Base-by-base conservation (phyloP, 2,888 invertebrate species). In the Tipula unca region DNA sequence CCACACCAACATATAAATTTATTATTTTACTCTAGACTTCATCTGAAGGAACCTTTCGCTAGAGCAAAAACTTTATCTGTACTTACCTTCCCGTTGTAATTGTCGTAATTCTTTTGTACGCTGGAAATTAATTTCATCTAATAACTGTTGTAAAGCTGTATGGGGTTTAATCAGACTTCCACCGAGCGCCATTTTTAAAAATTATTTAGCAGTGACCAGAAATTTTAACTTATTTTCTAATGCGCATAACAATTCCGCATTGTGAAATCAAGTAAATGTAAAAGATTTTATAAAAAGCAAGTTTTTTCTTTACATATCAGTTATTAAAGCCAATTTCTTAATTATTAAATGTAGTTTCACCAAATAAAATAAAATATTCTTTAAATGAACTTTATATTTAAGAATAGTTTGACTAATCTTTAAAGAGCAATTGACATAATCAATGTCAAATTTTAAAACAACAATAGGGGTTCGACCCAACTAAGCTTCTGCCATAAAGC, bases 61-160 rank as follows among this genome's bases (percentile, higher is more conserved):
- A n/a, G 13, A 39, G 2, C 10, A 39, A 39, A 39, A 39, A 39
- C 2, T n/a, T n/a, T 48, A 2, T n/a, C 0, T 69, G 25, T 86
- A 88, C 90, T 89, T 90, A 96, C 97, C 97, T 92, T 97, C 97
- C 91, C 96, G 96, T 89, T 96, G 92, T 88, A 96, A 91, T 90
- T 97, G 97, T 85, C 97, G 92, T 94, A 97, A 96, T 91, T 97
- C 97, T 91, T 97, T 97, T 85, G 96, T 96, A 87, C 97, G 93
- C 90, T 97, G 97, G 89, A 97, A 97, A 91, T 96, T 97, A 87
- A 97, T 97, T 91, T 97, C 97, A 89, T 97, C 97, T 86, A 97
- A 92, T 86, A 97, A 92, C 89, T 96, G 97, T 89, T 97, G 97
- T 88, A 97, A 91, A 90, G 95, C 94, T 36, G 96, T 95, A 87